Base-by-base conservation (phyloP, 2,888 invertebrate species). In the Gortyna flavago region DNA sequence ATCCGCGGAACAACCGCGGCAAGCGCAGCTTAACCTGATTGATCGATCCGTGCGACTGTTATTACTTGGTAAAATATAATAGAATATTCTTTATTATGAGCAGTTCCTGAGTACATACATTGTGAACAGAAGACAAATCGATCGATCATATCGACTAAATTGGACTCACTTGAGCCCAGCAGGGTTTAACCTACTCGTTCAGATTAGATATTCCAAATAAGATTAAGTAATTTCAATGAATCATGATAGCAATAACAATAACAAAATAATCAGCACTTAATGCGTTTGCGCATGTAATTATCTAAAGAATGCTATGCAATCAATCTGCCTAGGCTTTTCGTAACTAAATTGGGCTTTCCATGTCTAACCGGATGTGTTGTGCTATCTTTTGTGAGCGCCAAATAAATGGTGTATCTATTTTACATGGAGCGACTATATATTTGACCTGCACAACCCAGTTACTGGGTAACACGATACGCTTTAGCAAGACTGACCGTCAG, bases 161-260 rank as follows among this genome's bases (percentile, higher is more conserved):
- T 29, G 29, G 7, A 29, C n/a, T n/a, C n/a, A n/a, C 16, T 8
- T 32, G 16, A 8, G 7, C 29, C 16, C 29, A 2, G 38, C 38
- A n/a, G 59, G 59, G 59, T 21, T 8, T 0, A 48, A 51, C 57
- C 6, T 25, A 9, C 9, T 54, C 4, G n/a, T 48, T 29, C 65
- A 75, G 76, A 62, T 75, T 16, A 48, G 6, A 54, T 38, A 62
- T 67, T 67, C 35, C 76, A 67, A 75, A 62, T n/a, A 44, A 67
- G 54, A 82, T 79, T 44, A 67, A 81, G 8, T 48, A 16, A 16
- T 29, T 32, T 59, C 7, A 54, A 59, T 75, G 1, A 75, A 35
- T 75, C 65, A 72, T 54, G 21, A 66, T 81, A 66, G 25, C 25
- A 81, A 66, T 35, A 66, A 59, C 65, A 79, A 66, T 11, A 80